Conservation (phyloP, 2,888 invertebrate species). For the Scaptomyza parva region DNA sequence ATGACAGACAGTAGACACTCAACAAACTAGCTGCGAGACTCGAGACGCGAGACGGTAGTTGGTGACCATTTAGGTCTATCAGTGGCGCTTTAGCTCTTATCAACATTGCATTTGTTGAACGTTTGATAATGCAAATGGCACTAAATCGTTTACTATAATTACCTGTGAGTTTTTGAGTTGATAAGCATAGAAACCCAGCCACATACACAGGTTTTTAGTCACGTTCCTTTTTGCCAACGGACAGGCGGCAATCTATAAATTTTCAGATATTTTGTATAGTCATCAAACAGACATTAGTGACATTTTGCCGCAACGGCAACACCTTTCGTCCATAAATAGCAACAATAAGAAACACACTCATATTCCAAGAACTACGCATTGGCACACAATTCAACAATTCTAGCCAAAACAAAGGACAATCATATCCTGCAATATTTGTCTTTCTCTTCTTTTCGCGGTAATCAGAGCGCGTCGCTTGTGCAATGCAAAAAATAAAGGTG, state of each 20-base stretch:
- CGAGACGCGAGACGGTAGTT: constrained; percentile 34
- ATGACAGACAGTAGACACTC: constrained; percentile 41
- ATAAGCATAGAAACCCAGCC: constrained; percentile 28
- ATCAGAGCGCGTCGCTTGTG: constrained; percentile 71
- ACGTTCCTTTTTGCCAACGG: constrained; percentile 22
- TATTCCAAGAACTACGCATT: constrained; percentile 61
- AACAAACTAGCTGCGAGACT: neutral
- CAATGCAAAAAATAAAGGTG: constrained; percentile 60
- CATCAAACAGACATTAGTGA: constrained; percentile 28
- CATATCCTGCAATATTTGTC: constrained; percentile 24
- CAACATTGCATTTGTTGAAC: constrained; percentile 24
- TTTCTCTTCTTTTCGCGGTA: constrained; percentile 37
- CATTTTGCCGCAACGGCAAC: constrained; percentile 47
- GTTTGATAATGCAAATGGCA: constrained; percentile 42
- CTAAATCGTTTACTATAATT: constrained; percentile 30
- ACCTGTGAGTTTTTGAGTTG: constrained; percentile 37
- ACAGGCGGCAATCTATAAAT: constrained; percentile 16
- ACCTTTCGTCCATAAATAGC: constrained; percentile 69
- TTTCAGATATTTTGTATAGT: constrained; percentile 2
- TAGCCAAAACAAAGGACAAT: constrained; percentile 49
- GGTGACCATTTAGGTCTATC: constrained; percentile 24
- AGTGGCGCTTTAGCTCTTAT: constrained; percentile 31
- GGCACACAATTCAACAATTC: constrained; percentile 22
- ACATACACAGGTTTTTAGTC: constrained; percentile 43
- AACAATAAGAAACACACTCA: constrained; percentile 15